A percentile compares a stretch with the other conserved stretches of the same genome.
phyloP scores from a whole-genome alignment of 2,113 vertebrate species.

The Dendrocopos noguchii region DNA sequence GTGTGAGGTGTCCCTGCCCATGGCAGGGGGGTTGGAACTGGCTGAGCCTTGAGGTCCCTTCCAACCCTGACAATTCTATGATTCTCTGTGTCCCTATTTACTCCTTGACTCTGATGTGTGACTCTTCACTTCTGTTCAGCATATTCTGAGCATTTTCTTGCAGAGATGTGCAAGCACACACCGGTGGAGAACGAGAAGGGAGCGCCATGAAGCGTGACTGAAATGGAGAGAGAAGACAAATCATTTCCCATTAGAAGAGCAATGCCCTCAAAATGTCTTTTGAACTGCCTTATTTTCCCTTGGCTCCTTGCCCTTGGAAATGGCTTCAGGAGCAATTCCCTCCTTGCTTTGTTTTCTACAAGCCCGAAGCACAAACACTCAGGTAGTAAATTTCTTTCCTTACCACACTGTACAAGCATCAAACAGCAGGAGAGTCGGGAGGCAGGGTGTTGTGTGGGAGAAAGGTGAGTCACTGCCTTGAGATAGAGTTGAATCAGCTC shows the following conservation, averaged over 20 bases:
- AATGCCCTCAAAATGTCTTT: background rate
- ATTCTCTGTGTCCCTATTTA: background rate
- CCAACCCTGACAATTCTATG: too few relatives aligned
- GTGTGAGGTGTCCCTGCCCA: too few relatives aligned
- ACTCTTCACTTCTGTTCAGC: background rate
- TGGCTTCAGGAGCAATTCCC: background rate
- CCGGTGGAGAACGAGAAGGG: background rate
- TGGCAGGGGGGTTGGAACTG: too few relatives aligned
- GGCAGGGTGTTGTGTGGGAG: background rate
- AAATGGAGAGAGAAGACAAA: background rate
- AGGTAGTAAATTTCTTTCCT: constrained; percentile 5
- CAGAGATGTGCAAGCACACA: background rate
- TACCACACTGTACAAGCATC: background rate
- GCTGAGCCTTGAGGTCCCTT: too few relatives aligned
- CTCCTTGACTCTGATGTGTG: background rate
- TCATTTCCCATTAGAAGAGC: background rate
- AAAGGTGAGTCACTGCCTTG: constrained; percentile 28
- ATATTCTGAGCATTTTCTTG: background rate
- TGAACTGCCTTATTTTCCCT: background rate
- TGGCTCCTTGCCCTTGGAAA: background rate
- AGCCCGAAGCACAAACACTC: background rate
- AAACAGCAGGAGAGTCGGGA: background rate
- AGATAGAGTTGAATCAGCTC: constrained; percentile 16
- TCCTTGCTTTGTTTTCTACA: background rate
- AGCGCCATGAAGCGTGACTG: background rate